A percentile compares a stretch with the other conserved stretches of the same genome.
These are phyloP conservation scores for Zapus hudsonius DNA, from an alignment of 2,113 vertebrate genomes.

Conservation along the genomic window DNA sequence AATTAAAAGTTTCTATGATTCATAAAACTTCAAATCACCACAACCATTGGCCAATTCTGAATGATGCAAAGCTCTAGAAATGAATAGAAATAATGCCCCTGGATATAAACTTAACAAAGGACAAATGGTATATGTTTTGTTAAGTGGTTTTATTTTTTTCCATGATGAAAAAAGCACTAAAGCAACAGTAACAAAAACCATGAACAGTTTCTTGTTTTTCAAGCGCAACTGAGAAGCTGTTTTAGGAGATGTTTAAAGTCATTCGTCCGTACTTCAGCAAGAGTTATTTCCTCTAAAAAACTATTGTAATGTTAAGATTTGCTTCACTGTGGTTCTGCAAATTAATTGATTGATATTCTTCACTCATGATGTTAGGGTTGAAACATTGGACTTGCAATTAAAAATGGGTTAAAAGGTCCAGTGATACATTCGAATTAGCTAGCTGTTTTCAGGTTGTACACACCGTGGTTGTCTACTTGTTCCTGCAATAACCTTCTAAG, in stretches of 20 bases:
- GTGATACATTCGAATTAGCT: not conserved
- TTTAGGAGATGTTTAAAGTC: conserved; percentile 11
- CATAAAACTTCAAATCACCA: not conserved
- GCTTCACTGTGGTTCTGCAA: not conserved
- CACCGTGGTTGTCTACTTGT: not conserved
- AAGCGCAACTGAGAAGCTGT: not conserved
- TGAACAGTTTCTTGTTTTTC: not conserved
- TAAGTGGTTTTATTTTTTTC: not conserved
- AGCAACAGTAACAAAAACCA: not conserved
- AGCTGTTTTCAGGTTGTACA: not conserved
- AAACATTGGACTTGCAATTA: not conserved
- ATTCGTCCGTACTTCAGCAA: not conserved
- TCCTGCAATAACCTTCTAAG: not conserved
- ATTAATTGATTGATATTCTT: not conserved
- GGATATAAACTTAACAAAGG: not conserved
- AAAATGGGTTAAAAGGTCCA: not conserved
- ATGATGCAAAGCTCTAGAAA: not conserved
- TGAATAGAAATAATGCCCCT: not conserved
- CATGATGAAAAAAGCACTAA: not conserved
- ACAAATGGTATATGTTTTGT: not conserved
- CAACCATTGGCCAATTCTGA: not conserved
- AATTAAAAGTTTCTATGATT: conserved; percentile 17
- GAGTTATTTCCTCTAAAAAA: not conserved
- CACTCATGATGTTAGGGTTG: not conserved
- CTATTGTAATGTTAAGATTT: not conserved